These are phyloP conservation scores for Acronicta aceris DNA, from an alignment of 2,888 invertebrate genomes.

Conservation along the genomic window DNA sequence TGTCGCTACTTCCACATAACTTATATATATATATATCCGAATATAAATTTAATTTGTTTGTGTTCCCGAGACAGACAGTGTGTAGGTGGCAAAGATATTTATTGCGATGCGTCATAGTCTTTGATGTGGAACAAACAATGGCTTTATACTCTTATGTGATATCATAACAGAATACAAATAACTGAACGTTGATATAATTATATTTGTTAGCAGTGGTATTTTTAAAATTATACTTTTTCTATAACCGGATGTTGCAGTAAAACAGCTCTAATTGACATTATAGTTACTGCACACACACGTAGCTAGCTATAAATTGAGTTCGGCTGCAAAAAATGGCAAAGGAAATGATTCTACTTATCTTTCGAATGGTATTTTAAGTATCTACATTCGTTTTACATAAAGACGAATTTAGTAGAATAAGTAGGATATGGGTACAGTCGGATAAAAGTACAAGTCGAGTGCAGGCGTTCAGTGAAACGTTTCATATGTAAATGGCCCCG, in stretches of 20 bases:
- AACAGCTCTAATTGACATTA: slow-evolving; percentile 16
- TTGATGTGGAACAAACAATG: slow-evolving; percentile 4
- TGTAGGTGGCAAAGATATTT: slow-evolving; percentile 4
- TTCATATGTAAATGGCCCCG: slow-evolving; percentile 85
- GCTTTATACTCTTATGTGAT: slow-evolving; percentile 1
- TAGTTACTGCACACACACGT: slow-evolving; percentile 19
- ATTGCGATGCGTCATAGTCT: slow-evolving; percentile 21
- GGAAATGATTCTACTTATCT: slow-evolving; percentile 61
- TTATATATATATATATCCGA: background rate
- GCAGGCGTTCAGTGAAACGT: slow-evolving; percentile 83
- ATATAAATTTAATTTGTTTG: background rate
- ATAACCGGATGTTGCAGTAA: slow-evolving; percentile 18
- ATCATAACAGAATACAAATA: slow-evolving; percentile 13
- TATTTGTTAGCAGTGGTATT: slow-evolving; percentile 1
- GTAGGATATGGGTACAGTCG: slow-evolving; percentile 69
- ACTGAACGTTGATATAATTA: background rate
- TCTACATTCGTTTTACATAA: slow-evolving; percentile 69
- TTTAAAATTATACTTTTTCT: slow-evolving; percentile 13
- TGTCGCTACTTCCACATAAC: too few relatives aligned
- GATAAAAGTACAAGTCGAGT: slow-evolving; percentile 78
- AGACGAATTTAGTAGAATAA: slow-evolving; percentile 65
- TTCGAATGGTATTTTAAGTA: slow-evolving; percentile 65
- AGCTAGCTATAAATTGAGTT: slow-evolving; percentile 51
- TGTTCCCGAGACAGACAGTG: background rate
- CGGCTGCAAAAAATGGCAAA: slow-evolving; percentile 58